Evolutionary conservation across 2,888 invertebrate genomes (phyloP).

Genomic region (Drosophila histrio): DNA sequence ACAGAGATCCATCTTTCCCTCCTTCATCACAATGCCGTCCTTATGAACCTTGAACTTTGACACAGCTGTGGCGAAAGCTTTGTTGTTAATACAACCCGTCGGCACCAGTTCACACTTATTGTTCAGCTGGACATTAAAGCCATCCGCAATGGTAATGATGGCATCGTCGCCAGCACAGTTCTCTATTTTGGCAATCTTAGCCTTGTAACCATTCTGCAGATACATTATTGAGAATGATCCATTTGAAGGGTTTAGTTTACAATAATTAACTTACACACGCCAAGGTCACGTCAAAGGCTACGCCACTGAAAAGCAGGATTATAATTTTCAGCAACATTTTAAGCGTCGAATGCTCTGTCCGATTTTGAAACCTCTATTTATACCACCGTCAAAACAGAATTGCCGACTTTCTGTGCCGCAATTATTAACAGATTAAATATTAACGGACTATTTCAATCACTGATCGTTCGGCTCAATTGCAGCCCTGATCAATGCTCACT

Average conservation of each 20-base stretch:
- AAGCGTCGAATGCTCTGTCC: background rate
- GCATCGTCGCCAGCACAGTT: slow-evolving; percentile 81
- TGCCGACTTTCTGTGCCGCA: slow-evolving; percentile 31
- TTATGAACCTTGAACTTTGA: slow-evolving; percentile 83
- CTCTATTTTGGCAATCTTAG: slow-evolving; percentile 76
- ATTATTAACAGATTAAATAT: slow-evolving; percentile 77
- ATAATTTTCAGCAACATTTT: slow-evolving; percentile 51
- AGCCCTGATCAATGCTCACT: slow-evolving; percentile 46
- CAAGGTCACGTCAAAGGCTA: slow-evolving; percentile 50
- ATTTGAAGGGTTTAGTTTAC: background rate
- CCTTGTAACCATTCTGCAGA: slow-evolving; percentile 82
- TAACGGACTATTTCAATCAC: slow-evolving; percentile 64
- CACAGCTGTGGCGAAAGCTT: slow-evolving; percentile 83
- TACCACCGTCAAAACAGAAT: slow-evolving; percentile 20
- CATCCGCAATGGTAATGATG: slow-evolving; percentile 72
- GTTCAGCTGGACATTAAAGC: slow-evolving; percentile 78
- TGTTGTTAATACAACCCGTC: slow-evolving; percentile 83
- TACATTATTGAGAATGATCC: background rate
- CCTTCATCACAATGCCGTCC: slow-evolving; percentile 83
- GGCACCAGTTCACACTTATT: slow-evolving; percentile 85
- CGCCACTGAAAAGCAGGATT: slow-evolving; percentile 42
- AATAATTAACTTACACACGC: slow-evolving; percentile 79
- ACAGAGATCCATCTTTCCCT: slow-evolving; percentile 84
- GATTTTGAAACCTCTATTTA: slow-evolving; percentile 50
- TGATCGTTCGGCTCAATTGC: slow-evolving; percentile 81